Evolutionary conservation across 2,113 vertebrate genomes (phyloP), one percentile per base, ranked within the genome.

Genomic region (Calidris pygmaea): DNA sequence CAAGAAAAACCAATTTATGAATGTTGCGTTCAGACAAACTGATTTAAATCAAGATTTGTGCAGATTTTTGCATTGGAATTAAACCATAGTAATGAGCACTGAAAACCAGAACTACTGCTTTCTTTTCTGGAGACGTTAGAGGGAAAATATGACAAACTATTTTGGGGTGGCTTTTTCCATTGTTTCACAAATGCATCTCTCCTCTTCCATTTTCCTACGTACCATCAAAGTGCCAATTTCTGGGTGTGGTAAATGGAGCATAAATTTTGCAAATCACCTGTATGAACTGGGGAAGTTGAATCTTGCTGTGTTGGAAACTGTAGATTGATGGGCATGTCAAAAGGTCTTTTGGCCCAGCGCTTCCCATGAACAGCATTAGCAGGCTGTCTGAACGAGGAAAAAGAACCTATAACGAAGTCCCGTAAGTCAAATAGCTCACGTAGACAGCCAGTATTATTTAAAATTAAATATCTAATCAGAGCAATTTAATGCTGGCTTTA

Each of bases 401-500:
- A 66, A 59, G 3, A 66, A 71, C 18, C 34, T 63, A 26, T 52
- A 89, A 81, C n/a, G 7, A 81, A 87, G 70, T 75, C 12, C 60
- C 4, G 0, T n/a, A 92, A 89, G 83, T 75, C 48, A 75, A 93
- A 83, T 4, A 93, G 45, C 48, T 97, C 62, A 35, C 35, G 35
- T 22, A 87, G 80, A n/a, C 48, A 92, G 29, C 5, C 30, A 89
- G 7, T 75, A 62, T 65, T 75, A 72, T 66, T 94, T 73, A 85
- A 85, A 93, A 93, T 65, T 62, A 90, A 91, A 26, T 93, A 93
- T 60, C 52, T 80, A 77, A 78, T 81, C 66, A 81, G 48, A 85
- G 27, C 26, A 3, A 58, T 85, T 68, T 86, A 86, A 81, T 87
- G 56, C 39, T 70, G n/a, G 35, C 55, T 85, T 87, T 77, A 89